Conservation (phyloP, 2,113 vertebrate species). For the Anhinga anhinga region DNA sequence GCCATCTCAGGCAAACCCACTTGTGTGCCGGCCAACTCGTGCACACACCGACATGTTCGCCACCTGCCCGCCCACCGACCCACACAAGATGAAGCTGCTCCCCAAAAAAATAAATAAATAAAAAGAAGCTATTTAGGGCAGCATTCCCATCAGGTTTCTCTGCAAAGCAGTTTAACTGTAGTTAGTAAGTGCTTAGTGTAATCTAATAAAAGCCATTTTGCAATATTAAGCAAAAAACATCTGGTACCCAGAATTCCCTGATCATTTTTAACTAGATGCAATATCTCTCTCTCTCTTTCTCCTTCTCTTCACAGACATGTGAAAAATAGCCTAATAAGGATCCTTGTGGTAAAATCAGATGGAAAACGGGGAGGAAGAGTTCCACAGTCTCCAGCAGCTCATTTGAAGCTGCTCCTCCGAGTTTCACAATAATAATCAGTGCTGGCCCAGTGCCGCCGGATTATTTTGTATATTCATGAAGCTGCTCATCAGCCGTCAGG, state of each 20-base stretch:
- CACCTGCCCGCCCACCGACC: neutral
- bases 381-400: constrained; percentile 79
- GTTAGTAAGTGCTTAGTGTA: constrained; percentile 85
- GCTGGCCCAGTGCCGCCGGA: constrained; percentile 85
- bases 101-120: constrained; percentile 21
- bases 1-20: neutral
- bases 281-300: constrained; percentile 77
- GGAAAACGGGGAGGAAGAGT: constrained; percentile 79
- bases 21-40: accelerated
- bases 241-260: constrained; percentile 88
- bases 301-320: constrained; percentile 79
- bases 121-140: constrained; percentile 79
- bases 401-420: constrained; percentile 79
- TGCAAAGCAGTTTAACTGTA: constrained; percentile 85
- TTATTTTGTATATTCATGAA: constrained; percentile 91
- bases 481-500: constrained; percentile 87
- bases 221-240: constrained; percentile 89
- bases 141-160: constrained; percentile 77
- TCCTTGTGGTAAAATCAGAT: constrained; percentile 84
- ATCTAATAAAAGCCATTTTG: constrained; percentile 89
- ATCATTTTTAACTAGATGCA: constrained; percentile 86
- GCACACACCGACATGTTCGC: accelerated
- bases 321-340: constrained; percentile 87
- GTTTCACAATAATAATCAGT: constrained; percentile 84
- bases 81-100: neutral